Evolutionary conservation across 1,140 invertebrate genomes (phyloP), one percentile per base, ranked within the genome.

Genomic region (Nylanderia fulva): DNA sequence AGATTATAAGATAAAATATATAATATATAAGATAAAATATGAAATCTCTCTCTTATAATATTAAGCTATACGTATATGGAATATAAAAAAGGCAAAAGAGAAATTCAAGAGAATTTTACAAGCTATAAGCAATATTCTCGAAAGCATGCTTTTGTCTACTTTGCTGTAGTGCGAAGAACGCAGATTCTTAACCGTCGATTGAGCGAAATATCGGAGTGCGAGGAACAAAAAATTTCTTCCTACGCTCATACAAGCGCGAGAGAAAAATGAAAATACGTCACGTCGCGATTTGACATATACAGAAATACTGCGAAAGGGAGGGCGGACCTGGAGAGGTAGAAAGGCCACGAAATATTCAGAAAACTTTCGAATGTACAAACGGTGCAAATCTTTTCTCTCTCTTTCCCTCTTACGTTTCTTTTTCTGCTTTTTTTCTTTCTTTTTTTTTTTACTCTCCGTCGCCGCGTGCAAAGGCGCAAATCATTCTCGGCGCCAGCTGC

Each of bases 211-310:
- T 54, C 45, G 15, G 58, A 63, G 21, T 15, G 21, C 45, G 52
- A 71, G 36, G n/a, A 45, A 39, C 36, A 71, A 80, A 71, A 42
- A 56, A 82, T 82, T 58, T 29, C 66, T 39, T 39, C 18, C 56
- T 71, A 29, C 33, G 64, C 18, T 68, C 29, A 21, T 33, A 21
- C 33, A 39, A 58, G 77, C 52, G 15, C 33, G 27, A 56, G 75
- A 68, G 86, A 54, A 82, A 88, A 88, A 88, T 88, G 87, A 88
- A 83, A 88, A 88, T 77, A 63, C 45, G 42, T 60, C 86, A 54
- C 33, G 84, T 58, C 69, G 63, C 45, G 63, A 29, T 27, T 64
- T 74, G 82, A 88, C 86, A 45, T 27, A 48, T 68, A 39, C 18
- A 48, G 21, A 36, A 63, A 76, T 64, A 36, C 48, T 27, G 42